A percentile compares a stretch with the other conserved stretches of the same genome.
phyloP scores from a whole-genome alignment of 2,888 invertebrate genomes.

The Mimumesa dahlbomi region DNA sequence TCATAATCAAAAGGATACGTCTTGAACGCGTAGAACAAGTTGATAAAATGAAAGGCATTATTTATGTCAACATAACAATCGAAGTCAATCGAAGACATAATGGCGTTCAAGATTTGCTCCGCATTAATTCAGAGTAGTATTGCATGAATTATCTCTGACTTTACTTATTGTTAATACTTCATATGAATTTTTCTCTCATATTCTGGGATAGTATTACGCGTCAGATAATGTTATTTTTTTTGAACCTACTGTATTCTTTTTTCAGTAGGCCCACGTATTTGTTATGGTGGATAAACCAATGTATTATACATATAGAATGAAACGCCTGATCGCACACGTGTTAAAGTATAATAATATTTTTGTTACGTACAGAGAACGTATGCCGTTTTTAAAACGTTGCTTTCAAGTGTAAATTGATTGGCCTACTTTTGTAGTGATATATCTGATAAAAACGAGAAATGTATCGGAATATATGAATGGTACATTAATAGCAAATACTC shows the following conservation, averaged over 20 bases:
- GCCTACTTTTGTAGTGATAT: slow-evolving; percentile 47
- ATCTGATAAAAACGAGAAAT: slow-evolving; percentile 8
- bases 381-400: slow-evolving; percentile 6
- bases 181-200: slow-evolving; percentile 15
- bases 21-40: slow-evolving; percentile 20
- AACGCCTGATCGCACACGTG: not conserved
- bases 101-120: not conserved
- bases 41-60: slow-evolving; percentile 15
- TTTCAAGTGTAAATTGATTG: slow-evolving; percentile 26
- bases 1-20: slow-evolving; percentile 18
- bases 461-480: slow-evolving; percentile 5
- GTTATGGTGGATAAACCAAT: slow-evolving; percentile 3
- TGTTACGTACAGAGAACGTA: not conserved
- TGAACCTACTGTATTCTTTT: slow-evolving; percentile 16
- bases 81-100: not conserved
- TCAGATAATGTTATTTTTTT: slow-evolving; percentile 17
- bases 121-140: not conserved
- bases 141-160: not conserved
- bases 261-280: slow-evolving; percentile 8
- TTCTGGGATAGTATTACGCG: not conserved
- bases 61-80: slow-evolving; percentile 3
- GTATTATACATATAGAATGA: no score
- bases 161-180: not conserved
- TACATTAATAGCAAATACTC: slow-evolving; percentile 42
- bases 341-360: not conserved